Percentiles rank a stretch among this genome's conserved stretches.
These are phyloP conservation scores for Agrochola lychnidis DNA, from an alignment of 2,888 invertebrate genomes.

Conservation along the genomic window DNA sequence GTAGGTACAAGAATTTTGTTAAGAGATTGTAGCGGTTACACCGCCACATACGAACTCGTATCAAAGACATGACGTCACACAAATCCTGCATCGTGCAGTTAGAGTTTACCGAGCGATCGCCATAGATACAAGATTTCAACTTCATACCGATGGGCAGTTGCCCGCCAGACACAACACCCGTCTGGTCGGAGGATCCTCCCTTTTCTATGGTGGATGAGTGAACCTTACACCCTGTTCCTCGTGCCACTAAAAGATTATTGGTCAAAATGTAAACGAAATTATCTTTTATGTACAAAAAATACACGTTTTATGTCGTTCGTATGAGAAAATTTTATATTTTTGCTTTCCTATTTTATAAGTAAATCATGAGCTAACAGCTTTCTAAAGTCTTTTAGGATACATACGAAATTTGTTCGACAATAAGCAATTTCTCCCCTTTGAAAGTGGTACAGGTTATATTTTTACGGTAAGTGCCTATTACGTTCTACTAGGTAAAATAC, in stretches of 20 bases:
- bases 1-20: background rate
- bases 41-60: no score
- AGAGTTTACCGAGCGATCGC: no score
- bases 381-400: slow-evolving; percentile 30
- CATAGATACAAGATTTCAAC: no score
- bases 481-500: background rate
- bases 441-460: slow-evolving; percentile 12
- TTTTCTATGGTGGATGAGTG: no score
- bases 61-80: no score
- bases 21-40: no score
- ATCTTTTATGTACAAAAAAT: slow-evolving; percentile 16
- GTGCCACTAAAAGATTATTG: no score
- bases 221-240: no score
- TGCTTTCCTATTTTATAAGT: slow-evolving; percentile 20
- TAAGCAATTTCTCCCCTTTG: slow-evolving; percentile 40
- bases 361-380: slow-evolving; percentile 47
- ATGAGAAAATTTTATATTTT: slow-evolving; percentile 45
- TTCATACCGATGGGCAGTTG: no score
- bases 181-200: no score
- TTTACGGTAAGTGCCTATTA: slow-evolving; percentile 4
- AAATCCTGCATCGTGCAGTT: no score
- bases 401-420: slow-evolving; percentile 20
- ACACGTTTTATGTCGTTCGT: slow-evolving; percentile 6
- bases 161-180: no score
- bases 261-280: slow-evolving; percentile 20